phyloP scores from a whole-genome alignment of 2,797 vertebrate genomes.

The Crocidura indochinensis region DNA sequence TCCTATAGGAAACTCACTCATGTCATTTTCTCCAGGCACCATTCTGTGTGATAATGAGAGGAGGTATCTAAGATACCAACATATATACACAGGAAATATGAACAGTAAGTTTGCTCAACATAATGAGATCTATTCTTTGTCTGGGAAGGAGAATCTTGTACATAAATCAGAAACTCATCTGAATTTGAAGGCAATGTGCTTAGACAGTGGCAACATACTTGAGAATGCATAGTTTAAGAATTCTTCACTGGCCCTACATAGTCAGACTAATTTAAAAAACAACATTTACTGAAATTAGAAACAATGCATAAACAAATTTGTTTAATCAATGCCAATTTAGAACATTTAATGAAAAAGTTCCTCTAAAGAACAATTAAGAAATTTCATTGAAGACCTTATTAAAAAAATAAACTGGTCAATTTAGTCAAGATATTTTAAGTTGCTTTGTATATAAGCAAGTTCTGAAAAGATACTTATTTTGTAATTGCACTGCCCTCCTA shows the following conservation, averaged over 20 bases:
- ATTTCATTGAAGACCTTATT: constrained; percentile 8
- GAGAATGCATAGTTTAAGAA: not conserved
- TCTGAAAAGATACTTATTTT: constrained; percentile 5
- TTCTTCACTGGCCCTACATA: not conserved
- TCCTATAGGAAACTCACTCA: not conserved
- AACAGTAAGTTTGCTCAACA: not conserved
- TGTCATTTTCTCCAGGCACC: not conserved
- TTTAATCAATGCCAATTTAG: constrained; percentile 2
- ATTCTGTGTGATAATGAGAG: not conserved
- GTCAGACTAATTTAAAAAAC: constrained; percentile 1
- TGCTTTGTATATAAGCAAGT: not conserved
- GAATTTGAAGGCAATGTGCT: not conserved
- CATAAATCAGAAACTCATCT: constrained; percentile 19
- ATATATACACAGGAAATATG: not conserved
- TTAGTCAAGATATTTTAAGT: not conserved
- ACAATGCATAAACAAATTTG: not conserved
- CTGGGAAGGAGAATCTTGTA: not conserved
- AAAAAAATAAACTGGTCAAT: not conserved
- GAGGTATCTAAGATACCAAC: not conserved
- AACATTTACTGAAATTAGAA: not conserved
- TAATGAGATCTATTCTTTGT: not conserved
- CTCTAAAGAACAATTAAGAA: constrained; percentile 12
- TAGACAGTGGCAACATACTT: not conserved
- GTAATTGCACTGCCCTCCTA: not conserved
- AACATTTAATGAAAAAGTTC: constrained; percentile 14